These are phyloP conservation scores for Cladorhizidae sp. DNA, from an alignment of 37 sponge, comb jelly and placozoan species.

Conservation along the genomic window DNA sequence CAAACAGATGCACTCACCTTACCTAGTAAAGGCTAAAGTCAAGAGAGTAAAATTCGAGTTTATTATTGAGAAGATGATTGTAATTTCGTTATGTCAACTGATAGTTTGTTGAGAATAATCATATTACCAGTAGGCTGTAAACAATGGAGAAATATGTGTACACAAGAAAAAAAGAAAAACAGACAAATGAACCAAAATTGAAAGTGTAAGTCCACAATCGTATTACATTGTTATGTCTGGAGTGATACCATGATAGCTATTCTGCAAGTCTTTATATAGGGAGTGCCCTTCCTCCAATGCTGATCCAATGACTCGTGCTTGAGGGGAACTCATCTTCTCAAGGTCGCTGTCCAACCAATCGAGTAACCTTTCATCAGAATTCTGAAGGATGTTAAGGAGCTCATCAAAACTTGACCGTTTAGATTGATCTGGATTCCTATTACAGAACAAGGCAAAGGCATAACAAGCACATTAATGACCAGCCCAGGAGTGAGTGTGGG, in stretches of 20 bases:
- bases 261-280: conserved; percentile 55
- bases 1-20: no score
- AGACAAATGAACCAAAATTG: no score
- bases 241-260: conserved; percentile 5
- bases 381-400: conserved; percentile 21
- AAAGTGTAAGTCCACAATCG: no score
- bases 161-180: not conserved
- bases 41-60: no score
- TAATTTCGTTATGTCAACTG: no score
- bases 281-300: conserved; percentile 3
- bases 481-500: no score
- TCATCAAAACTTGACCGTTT: conserved; percentile 36
- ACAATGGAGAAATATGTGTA: no score
- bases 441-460: no score
- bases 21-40: no score
- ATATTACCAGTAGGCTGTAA: no score
- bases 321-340: not conserved
- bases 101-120: no score
- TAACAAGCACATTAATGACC: not conserved
- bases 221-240: not conserved
- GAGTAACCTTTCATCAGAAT: conserved; percentile 23
- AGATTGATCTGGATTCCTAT: conserved; percentile 48
- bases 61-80: no score
- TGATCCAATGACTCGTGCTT: not conserved
- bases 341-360: conserved; percentile 37